Percentiles rank a stretch among this genome's conserved stretches.
phyloP scores from a whole-genome alignment of 2,888 invertebrate species.

The Pseudococcus longispinus region DNA sequence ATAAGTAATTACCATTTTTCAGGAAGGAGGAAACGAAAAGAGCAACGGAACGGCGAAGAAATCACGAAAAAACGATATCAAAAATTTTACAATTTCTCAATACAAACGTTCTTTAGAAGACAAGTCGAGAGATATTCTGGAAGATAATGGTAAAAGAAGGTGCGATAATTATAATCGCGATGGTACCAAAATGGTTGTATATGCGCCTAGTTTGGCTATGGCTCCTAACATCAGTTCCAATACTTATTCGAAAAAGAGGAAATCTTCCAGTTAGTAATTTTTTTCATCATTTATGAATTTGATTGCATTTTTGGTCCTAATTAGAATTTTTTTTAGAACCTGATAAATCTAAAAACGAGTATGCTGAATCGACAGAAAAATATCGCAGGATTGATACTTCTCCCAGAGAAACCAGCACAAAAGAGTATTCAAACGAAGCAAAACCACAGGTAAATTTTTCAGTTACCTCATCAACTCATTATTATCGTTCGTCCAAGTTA shows the following conservation, averaged over 20 bases:
- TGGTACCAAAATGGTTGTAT: conserved; percentile 26
- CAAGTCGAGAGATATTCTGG: conserved; percentile 16
- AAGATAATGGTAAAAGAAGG: conserved; percentile 30
- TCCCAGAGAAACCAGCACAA: not conserved
- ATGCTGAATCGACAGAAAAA: conserved; percentile 21
- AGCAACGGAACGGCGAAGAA: conserved; percentile 32
- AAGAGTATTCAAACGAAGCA: not conserved
- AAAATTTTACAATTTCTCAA: not conserved
- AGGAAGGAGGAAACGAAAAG: conserved; percentile 35
- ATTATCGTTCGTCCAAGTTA: not conserved
- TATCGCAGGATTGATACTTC: conserved; percentile 5
- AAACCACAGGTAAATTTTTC: not conserved
- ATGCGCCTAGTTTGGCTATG: not conserved
- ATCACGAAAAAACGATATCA: conserved; percentile 40
- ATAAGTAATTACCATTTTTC: not conserved
- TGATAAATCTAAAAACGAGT: conserved; percentile 39
- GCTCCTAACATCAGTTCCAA: not conserved
- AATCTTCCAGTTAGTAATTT: conserved; percentile 38
- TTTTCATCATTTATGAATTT: not conserved
- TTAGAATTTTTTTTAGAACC: not conserved
- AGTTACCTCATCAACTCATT: not conserved
- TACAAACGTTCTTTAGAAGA: conserved; percentile 47
- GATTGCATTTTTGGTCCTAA: not conserved
- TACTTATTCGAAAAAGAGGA: conserved; percentile 32
- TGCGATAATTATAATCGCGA: conserved; percentile 30